phyloP scores from a whole-genome alignment of 2,113 vertebrate genomes.

The Toxotes jaculatrix region DNA sequence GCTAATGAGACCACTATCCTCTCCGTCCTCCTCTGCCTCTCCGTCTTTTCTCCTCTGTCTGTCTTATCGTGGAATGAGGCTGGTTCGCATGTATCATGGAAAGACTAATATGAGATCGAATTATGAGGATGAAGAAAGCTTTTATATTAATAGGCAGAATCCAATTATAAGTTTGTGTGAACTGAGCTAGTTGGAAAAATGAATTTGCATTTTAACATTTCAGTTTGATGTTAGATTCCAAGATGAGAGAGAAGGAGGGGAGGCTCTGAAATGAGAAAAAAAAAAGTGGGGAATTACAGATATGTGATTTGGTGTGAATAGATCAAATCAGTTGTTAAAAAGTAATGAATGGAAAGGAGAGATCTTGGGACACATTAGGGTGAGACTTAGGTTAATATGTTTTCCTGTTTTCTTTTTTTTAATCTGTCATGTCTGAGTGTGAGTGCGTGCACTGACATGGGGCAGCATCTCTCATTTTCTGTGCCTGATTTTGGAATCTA shows the following conservation, averaged over 20 bases:
- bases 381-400: slow-evolving; percentile 18
- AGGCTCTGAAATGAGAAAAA: slow-evolving; percentile 51
- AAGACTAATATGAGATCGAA: slow-evolving; percentile 65
- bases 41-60: slow-evolving; percentile 13
- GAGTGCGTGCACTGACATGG: background rate
- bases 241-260: slow-evolving; percentile 64
- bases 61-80: slow-evolving; percentile 50
- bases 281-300: slow-evolving; percentile 36
- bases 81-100: slow-evolving; percentile 54
- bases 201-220: slow-evolving; percentile 81
- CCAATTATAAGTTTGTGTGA: slow-evolving; percentile 85
- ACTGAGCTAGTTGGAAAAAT: slow-evolving; percentile 63
- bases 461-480: slow-evolving; percentile 43
- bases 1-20: slow-evolving; percentile 90
- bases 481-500: slow-evolving; percentile 71
- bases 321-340: slow-evolving; percentile 47
- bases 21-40: slow-evolving; percentile 25
- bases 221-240: slow-evolving; percentile 78
- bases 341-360: slow-evolving; percentile 25
- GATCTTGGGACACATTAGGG: slow-evolving; percentile 25
- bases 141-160: slow-evolving; percentile 81
- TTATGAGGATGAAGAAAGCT: slow-evolving; percentile 73
- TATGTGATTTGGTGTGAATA: slow-evolving; percentile 49
- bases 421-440: slow-evolving; percentile 22
- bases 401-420: slow-evolving; percentile 20